These are phyloP conservation scores for Odontamblyopus rebecca DNA, from an alignment of 2,797 vertebrate genomes.

Conservation along the genomic window DNA sequence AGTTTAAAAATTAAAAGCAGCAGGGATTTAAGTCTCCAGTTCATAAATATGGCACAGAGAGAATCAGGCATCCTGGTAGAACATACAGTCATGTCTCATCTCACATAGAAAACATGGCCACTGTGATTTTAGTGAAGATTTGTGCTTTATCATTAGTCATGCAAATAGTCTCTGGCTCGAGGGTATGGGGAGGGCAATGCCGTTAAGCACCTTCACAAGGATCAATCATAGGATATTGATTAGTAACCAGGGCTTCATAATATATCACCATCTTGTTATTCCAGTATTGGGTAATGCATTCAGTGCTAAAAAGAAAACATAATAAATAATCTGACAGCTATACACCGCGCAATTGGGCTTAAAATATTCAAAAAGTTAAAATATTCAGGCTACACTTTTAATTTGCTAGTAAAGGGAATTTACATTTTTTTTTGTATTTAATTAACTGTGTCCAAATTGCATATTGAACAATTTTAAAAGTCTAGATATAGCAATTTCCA, in stretches of 20 bases:
- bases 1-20: slow-evolving; percentile 12
- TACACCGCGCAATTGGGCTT: too few relatives aligned
- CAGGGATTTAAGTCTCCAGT: slow-evolving; percentile 9
- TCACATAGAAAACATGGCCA: background rate
- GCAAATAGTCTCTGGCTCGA: background rate
- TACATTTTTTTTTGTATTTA: too few relatives aligned
- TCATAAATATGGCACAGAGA: slow-evolving; percentile 6
- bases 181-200: background rate
- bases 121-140: background rate
- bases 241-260: background rate
- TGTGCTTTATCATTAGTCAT: slow-evolving; percentile 8
- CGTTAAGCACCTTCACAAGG: background rate
- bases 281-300: background rate
- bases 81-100: slow-evolving; percentile 1
- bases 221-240: background rate
- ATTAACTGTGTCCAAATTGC: too few relatives aligned
- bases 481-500: too few relatives aligned
- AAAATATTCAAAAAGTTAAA: too few relatives aligned
- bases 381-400: too few relatives aligned
- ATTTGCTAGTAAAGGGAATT: background rate
- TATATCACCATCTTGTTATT: background rate
- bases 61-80: slow-evolving; percentile 4
- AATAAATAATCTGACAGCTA: background rate
- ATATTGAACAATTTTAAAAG: too few relatives aligned
- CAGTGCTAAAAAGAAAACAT: background rate